Percentiles rank a stretch among this genome's conserved stretches.
phyloP scores from a whole-genome alignment of 2,888 invertebrate genomes.

The Danaus chrysippus region DNA sequence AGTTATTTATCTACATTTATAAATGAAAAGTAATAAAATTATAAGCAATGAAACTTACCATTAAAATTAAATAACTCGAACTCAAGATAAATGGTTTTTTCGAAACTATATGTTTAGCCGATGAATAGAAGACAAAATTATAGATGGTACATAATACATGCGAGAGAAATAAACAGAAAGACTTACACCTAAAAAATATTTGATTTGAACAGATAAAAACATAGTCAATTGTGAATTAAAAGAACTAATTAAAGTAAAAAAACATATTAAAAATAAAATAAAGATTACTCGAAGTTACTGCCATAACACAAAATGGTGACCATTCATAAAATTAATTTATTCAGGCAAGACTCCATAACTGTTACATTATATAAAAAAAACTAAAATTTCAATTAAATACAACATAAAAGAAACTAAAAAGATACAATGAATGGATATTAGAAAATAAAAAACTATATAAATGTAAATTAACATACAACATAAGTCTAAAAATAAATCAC shows the following conservation, averaged over 20 bases:
- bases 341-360: slow-evolving; percentile 24
- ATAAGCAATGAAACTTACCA: slow-evolving; percentile 61
- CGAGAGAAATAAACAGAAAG: slow-evolving; percentile 26
- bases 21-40: slow-evolving; percentile 36
- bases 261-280: slow-evolving; percentile 10
- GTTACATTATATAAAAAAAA: slow-evolving; percentile 16
- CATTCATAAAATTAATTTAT: slow-evolving; percentile 13
- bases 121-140: slow-evolving; percentile 29
- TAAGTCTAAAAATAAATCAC: slow-evolving; percentile 25
- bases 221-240: slow-evolving; percentile 14
- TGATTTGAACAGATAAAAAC: slow-evolving; percentile 17
- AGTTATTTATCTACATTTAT: slow-evolving; percentile 27
- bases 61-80: slow-evolving; percentile 58
- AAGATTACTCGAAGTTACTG: slow-evolving; percentile 19
- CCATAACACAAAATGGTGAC: slow-evolving; percentile 7
- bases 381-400: slow-evolving; percentile 21
- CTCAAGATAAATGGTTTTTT: slow-evolving; percentile 24
- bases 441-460: slow-evolving; percentile 25
- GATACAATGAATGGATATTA: slow-evolving; percentile 19
- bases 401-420: slow-evolving; percentile 26
- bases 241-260: slow-evolving; percentile 8
- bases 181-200: slow-evolving; percentile 13
- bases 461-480: slow-evolving; percentile 31
- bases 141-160: slow-evolving; percentile 34
- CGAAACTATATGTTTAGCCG: slow-evolving; percentile 25